A percentile compares a stretch with the other conserved stretches of the same genome.
Evolutionary conservation across 2,113 vertebrate species (phyloP).

Genomic region (Felis chaus): DNA sequence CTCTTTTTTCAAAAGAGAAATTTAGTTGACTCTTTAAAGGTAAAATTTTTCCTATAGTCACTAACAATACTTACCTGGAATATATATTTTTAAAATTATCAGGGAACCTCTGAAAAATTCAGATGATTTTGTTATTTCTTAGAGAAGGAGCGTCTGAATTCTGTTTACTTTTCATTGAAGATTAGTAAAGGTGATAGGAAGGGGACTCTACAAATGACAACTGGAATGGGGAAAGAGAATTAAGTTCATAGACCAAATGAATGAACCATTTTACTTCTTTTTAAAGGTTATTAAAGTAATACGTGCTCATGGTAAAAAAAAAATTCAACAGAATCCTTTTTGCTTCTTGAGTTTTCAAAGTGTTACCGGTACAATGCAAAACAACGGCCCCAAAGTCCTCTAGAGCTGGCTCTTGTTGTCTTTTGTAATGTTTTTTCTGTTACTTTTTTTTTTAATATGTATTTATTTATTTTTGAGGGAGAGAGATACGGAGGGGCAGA

Average conservation of each 20-base stretch:
- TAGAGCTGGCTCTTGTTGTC: background rate
- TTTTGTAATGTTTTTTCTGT: background rate
- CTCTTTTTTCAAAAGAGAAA: background rate
- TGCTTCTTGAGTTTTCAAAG: background rate
- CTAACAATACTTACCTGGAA: background rate
- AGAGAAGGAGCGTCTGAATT: background rate
- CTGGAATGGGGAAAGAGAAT: background rate
- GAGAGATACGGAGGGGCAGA: too few species aligned
- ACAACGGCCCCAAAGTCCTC: too few species aligned
- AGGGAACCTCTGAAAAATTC: background rate
- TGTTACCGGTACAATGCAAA: background rate
- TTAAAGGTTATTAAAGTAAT: background rate
- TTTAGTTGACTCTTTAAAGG: constrained; percentile 24
- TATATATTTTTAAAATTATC: background rate
- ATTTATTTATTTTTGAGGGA: too few species aligned
- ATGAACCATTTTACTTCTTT: background rate
- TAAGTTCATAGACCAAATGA: constrained; percentile 42
- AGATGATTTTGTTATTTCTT: background rate
- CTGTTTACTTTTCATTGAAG: background rate
- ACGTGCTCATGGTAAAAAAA: background rate
- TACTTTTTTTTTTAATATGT: background rate
- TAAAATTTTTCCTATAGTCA: background rate
- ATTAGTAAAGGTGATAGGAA: background rate
- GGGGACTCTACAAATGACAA: background rate
- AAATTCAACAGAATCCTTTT: background rate